Evolutionary conservation across 2,797 vertebrate genomes (phyloP), one percentile per base, ranked within the genome.

Genomic region (Liparis tanakae): DNA sequence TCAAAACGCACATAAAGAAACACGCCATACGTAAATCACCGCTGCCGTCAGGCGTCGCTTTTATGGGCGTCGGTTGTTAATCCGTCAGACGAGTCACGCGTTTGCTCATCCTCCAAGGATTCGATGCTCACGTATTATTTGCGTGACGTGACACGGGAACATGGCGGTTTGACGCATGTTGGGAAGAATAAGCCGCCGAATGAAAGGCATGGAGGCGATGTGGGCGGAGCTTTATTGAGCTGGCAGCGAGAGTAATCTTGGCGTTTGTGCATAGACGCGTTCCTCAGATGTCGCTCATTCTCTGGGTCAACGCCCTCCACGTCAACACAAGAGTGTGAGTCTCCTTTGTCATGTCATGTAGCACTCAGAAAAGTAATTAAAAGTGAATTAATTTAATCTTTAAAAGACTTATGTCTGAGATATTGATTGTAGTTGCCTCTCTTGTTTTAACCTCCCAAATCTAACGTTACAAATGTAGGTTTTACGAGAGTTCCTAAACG

Each of bases 211-310:
- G 77, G 74, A 85, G 54, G 41, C 39, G 74, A 51, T 78, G 72
- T 86, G 86, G 84, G 89, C 78, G 87, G 84, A 80, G 1, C 56
- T 62, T 51, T 4, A 17, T 55, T 88, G 61, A 57, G 61, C 67
- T 80, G 70, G 75, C 81, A 85, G 77, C 63, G 69, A 88, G 88
- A 85, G 85, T 87, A 86, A 88, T 91, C 78, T 82, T 90, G 89
- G 85, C 68, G 67, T 60, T 72, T 80, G 80, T 84, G 89, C 87
- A 81, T 87, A 82, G 80, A 89, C 71, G 60, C 72, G 90, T 85
- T 88, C 48, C 81, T 82, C 74, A 30, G 80, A 78, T 80, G 61
- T 65, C 41, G 62, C 70, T 83, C 74, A 69, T 83, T 76, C 67
- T 74, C 67, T 17, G 73, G 15, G 78, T 78, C 79, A 67, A 88